Base-by-base conservation (phyloP, 1,140 invertebrate genomes). In the Lysiphlebus fabarum region DNA sequence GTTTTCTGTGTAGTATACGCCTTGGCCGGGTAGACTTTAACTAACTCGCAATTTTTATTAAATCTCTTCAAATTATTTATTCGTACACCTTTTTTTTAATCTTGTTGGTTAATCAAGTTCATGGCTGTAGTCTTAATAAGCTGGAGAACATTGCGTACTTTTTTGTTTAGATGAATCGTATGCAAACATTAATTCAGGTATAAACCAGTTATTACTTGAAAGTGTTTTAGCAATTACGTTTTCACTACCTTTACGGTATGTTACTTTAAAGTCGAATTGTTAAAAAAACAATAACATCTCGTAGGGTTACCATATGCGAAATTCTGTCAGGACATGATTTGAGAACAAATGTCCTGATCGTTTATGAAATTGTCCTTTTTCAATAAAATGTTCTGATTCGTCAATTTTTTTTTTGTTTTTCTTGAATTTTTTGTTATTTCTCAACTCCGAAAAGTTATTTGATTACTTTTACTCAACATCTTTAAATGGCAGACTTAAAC, bases 181-280 rank as follows among this genome's bases (percentile, higher is more conserved):
- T 0, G 45, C 45, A 33, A 48, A 48, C 6, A 7, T 48, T 6
- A 48, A 11, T 26, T 48, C 45, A 4, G 14, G 45, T 26, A 48
- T 2, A 6, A 33, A 48, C 14, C 7, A 7, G 6, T 26, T 5
- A 47, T 34, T 17, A 40, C 42, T 47, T n/a, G 71, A 75, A n/a
- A 80, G 56, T 5, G 66, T 65, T 50, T 76, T 73, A 1, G 73
- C 69, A 10, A 76, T 71, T 0, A 58, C 34, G 48, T 78, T 70
- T 4, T 65, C 14, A 9, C 59, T 66, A 6, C 77, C 78, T 26
- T 67, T 70, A 40, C 76, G 65, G 63, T 82, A 74, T 4, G 63
- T 51, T 1, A 82, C 65, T 8, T 74, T 57, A 50, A 78, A 76
- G 44, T 75, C 62, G 59, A 74, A 81, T 7, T 65, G 64, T 62